A percentile compares a stretch with the other conserved stretches of the same genome.
These are phyloP conservation scores for Zelleria hepariella DNA, from an alignment of 2,888 invertebrate species.

Conservation along the genomic window DNA sequence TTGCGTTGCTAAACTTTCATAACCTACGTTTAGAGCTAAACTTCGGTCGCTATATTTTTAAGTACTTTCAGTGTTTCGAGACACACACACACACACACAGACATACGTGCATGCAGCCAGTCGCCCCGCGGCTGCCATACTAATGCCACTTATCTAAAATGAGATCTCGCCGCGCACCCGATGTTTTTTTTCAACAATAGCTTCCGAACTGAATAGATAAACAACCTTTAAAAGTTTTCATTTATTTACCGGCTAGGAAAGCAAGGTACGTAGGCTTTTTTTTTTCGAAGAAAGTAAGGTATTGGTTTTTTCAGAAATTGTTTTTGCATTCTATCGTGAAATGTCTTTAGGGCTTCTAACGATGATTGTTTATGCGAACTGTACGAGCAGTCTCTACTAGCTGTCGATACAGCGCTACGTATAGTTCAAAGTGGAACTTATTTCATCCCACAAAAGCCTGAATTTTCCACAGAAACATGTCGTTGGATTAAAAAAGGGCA, in stretches of 20 bases:
- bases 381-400: too few species aligned
- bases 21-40: background rate
- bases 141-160: background rate
- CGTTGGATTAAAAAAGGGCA: background rate
- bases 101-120: background rate
- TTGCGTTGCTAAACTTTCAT: too few species aligned
- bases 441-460: background rate
- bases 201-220: background rate
- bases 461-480: background rate
- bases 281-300: too few species aligned
- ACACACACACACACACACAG: background rate
- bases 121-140: background rate
- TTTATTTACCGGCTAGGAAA: background rate
- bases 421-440: too few species aligned
- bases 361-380: too few species aligned
- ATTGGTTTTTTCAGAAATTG: too few species aligned
- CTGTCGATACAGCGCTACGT: too few species aligned
- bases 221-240: background rate
- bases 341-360: too few species aligned
- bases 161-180: background rate
- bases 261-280: too few species aligned
- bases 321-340: too few species aligned
- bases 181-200: background rate
- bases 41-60: background rate
- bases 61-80: background rate